phyloP scores from a whole-genome alignment of 2,888 invertebrate genomes.

The Monoplex corrugatus region DNA sequence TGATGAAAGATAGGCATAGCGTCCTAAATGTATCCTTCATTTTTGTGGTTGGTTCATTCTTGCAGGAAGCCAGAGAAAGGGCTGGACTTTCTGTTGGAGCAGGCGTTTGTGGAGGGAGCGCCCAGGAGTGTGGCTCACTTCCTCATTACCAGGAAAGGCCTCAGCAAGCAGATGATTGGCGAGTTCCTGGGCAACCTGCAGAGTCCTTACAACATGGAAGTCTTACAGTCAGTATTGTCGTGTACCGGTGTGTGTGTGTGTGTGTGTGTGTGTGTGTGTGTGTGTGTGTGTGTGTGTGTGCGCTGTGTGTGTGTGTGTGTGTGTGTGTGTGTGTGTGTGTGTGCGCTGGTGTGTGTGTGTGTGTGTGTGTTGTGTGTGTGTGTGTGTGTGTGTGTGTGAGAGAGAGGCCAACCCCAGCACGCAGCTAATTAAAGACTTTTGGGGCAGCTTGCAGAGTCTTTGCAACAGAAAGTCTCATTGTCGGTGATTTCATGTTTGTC shows the following conservation, averaged over 20 bases:
- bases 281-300: background rate
- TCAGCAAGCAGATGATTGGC: conserved; percentile 99
- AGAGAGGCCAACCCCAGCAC: too few relatives aligned
- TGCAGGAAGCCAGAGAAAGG: conserved; percentile 95
- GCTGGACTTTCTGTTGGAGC: conserved; percentile 94
- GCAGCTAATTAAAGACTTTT: too few relatives aligned
- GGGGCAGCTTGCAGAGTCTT: too few relatives aligned
- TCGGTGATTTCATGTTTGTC: too few relatives aligned
- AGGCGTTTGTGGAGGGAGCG: conserved; percentile 96
- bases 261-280: background rate
- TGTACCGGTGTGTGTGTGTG: background rate
- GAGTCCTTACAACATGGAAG: conserved; percentile 97
- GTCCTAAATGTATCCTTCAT: too few relatives aligned
- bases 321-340: too few relatives aligned
- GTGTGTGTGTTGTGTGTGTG: background rate
- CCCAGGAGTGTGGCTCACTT: conserved; percentile 97
- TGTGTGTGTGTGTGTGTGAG: background rate
- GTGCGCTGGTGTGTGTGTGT: too few relatives aligned
- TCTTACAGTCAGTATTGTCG: conserved; percentile 89
- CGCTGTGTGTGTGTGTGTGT: too few relatives aligned
- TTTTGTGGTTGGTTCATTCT: background rate
- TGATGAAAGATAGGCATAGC: too few relatives aligned
- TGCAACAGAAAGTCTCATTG: too few relatives aligned
- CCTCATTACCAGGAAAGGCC: conserved; percentile 96
- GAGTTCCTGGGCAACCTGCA: conserved; percentile 98